A percentile compares a stretch with the other conserved stretches of the same genome.
Evolutionary conservation across 2,888 invertebrate genomes (phyloP).

Genomic region (Sinopyrophorus schimmeli): DNA sequence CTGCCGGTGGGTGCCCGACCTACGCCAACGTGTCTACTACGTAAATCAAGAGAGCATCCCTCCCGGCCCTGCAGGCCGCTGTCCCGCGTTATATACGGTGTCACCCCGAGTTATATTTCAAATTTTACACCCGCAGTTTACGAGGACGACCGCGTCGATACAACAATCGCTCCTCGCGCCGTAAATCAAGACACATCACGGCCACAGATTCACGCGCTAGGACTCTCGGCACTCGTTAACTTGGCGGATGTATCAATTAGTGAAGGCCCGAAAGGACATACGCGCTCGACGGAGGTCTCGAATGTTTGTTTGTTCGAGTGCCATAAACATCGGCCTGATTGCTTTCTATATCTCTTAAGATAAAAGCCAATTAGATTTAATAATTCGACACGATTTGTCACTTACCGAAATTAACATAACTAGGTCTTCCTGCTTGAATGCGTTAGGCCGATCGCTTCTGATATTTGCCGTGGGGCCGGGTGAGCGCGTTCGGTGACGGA

Average conservation of each 20-base stretch:
- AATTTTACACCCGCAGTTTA: constrained; percentile 36
- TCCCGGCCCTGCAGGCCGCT: constrained; percentile 29
- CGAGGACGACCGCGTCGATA: constrained; percentile 34
- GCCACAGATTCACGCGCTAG: constrained; percentile 31
- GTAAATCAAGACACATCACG: constrained; percentile 32
- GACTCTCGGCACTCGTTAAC: constrained; percentile 31
- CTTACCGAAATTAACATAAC: too few species aligned
- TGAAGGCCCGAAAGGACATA: constrained; percentile 9
- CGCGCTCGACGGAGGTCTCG: constrained; percentile 4
- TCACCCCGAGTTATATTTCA: constrained; percentile 37
- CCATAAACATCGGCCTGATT: neutral
- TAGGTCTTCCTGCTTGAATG: too few species aligned
- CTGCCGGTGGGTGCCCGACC: constrained; percentile 35
- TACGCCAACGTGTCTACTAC: constrained; percentile 35
- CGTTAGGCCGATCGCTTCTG: too few species aligned
- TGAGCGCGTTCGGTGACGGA: too few species aligned
- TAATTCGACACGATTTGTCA: too few species aligned
- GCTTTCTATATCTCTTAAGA: neutral
- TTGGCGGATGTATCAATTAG: constrained; percentile 30
- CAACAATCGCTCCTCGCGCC: constrained; percentile 28
- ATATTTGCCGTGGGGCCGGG: too few species aligned
- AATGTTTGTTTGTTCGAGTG: too few species aligned
- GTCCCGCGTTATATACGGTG: constrained; percentile 36
- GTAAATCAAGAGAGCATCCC: constrained; percentile 36
- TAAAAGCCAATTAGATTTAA: too few species aligned